Evolutionary conservation across 2,888 invertebrate genomes (phyloP).

Genomic region (Cerastis rubricosa): DNA sequence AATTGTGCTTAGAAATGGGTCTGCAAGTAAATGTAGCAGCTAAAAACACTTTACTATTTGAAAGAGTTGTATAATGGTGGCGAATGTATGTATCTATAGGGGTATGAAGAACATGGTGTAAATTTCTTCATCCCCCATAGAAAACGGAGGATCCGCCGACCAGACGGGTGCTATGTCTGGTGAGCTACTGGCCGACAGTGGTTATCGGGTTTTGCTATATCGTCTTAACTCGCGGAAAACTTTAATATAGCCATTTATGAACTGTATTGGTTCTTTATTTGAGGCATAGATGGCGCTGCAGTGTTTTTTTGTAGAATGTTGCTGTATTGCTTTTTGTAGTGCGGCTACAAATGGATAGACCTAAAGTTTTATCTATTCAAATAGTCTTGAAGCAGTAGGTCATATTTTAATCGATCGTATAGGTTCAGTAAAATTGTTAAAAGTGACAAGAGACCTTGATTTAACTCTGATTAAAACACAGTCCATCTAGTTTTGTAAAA

Average conservation of each 20-base stretch:
- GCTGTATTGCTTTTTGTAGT: no score
- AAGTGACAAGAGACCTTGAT: neutral
- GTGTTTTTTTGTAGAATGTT: no score
- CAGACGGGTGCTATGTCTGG: neutral
- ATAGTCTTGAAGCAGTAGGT: neutral
- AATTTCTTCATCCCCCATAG: neutral
- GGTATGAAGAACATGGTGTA: neutral
- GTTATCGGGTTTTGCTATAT: neutral
- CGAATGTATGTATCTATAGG: neutral
- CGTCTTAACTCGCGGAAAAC: neutral
- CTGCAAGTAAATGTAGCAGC: neutral
- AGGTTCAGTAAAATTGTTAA: neutral
- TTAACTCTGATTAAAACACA: neutral
- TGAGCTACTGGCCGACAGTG: neutral
- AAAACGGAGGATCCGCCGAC: neutral
- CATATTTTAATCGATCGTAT: neutral
- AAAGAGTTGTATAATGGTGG: neutral
- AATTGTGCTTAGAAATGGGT: slow-evolving; percentile 12
- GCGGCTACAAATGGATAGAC: no score
- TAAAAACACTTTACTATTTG: neutral
- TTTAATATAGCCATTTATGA: neutral
- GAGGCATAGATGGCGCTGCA: no score
- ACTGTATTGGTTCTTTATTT: neutral
- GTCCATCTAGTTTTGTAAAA: neutral
- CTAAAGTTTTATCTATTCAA: neutral